phyloP scores from a whole-genome alignment of 2,113 vertebrate genomes.

The Engraulis encrasicolus region DNA sequence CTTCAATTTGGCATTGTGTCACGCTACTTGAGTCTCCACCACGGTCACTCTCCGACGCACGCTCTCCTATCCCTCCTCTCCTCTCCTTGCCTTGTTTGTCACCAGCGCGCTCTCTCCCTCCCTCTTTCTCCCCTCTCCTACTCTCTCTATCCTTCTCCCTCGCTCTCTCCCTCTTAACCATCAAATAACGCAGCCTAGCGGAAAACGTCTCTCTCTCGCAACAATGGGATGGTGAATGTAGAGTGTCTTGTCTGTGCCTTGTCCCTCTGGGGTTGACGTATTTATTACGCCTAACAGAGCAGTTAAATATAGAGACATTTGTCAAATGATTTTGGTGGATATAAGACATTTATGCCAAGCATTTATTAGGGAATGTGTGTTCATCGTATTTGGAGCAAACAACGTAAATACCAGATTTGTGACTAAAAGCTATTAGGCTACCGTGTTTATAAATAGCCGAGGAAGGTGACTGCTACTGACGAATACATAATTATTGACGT shows the following conservation, averaged over 20 bases:
- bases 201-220: constrained; percentile 57
- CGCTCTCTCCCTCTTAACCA: constrained; percentile 24
- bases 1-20: constrained; percentile 31
- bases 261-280: background rate
- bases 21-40: background rate
- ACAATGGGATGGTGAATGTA: constrained; percentile 52
- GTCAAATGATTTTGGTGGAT: background rate
- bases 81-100: constrained; percentile 60
- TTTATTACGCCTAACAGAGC: background rate
- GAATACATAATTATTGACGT: background rate
- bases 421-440: background rate
- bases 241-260: constrained; percentile 5
- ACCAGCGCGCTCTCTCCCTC: constrained; percentile 54
- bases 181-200: constrained; percentile 68
- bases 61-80: constrained; percentile 48
- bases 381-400: background rate
- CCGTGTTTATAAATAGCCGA: background rate
- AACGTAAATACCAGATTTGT: background rate
- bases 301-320: background rate
- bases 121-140: constrained; percentile 58
- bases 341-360: background rate
- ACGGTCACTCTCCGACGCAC: constrained; percentile 43
- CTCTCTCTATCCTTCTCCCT: constrained; percentile 43
- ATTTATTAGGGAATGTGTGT: background rate
- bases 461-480: background rate